A percentile compares a stretch with the other conserved stretches of the same genome.
Evolutionary conservation across 2,888 invertebrate genomes (phyloP).

Genomic region (Ferrisia virgata): DNA sequence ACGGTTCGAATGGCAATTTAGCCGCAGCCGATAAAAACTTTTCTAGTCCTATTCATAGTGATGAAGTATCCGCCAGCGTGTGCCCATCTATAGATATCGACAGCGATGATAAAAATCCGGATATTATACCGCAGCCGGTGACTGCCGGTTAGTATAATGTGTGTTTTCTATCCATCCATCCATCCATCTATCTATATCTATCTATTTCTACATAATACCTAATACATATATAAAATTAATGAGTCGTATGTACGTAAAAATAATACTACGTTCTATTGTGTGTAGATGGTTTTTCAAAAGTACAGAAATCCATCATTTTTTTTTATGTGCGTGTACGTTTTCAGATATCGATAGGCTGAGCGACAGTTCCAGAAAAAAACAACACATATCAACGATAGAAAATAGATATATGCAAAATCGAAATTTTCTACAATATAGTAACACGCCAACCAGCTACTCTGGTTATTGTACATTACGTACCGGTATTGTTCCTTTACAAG

Average conservation of each 20-base stretch:
- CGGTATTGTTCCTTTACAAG: slow-evolving; percentile 40
- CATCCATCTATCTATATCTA: not conserved
- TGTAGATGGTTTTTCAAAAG: not conserved
- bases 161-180: not conserved
- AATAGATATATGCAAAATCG: slow-evolving; percentile 36
- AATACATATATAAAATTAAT: no score
- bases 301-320: not conserved
- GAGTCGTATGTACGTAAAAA: no score
- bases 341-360: slow-evolving; percentile 33
- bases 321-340: not conserved
- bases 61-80: not conserved
- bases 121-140: slow-evolving; percentile 80
- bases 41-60: slow-evolving; percentile 27
- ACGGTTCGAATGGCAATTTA: slow-evolving; percentile 47
- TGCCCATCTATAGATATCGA: slow-evolving; percentile 52
- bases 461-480: slow-evolving; percentile 36
- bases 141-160: slow-evolving; percentile 53
- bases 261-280: no score
- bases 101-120: slow-evolving; percentile 83
- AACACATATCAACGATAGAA: slow-evolving; percentile 43
- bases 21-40: slow-evolving; percentile 47
- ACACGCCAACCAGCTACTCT: slow-evolving; percentile 30
- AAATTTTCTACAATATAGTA: slow-evolving; percentile 42
- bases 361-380: slow-evolving; percentile 29
- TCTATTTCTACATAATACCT: no score